Percentiles rank a stretch among this genome's conserved stretches.
phyloP scores from a whole-genome alignment of 2,888 invertebrate genomes.

The Dryobota labecula region DNA sequence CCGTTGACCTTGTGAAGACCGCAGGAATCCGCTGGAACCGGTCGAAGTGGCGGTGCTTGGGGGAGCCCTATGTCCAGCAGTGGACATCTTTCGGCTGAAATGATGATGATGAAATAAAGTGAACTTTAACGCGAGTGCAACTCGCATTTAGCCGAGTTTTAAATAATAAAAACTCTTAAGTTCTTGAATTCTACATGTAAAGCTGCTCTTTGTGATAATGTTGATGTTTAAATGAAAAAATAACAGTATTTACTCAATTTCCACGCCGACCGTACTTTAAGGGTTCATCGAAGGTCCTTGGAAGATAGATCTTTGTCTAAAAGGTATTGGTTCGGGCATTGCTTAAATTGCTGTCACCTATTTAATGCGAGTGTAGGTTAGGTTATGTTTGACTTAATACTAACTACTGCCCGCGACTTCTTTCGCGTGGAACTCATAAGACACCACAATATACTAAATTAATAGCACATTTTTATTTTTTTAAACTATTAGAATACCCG shows the following conservation, averaged over 20 bases:
- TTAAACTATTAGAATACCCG: too few relatives aligned
- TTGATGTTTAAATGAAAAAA: neutral
- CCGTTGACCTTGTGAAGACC: too few relatives aligned
- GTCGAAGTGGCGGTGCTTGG: too few relatives aligned
- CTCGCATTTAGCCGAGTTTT: neutral
- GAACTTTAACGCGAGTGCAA: neutral
- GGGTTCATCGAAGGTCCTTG: neutral
- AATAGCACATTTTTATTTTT: too few relatives aligned
- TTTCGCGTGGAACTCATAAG: too few relatives aligned
- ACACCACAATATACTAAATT: too few relatives aligned
- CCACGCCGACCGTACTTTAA: neutral
- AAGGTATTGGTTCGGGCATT: constrained; percentile 19
- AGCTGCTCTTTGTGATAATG: neutral
- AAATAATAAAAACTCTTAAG: neutral
- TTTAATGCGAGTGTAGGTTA: neutral
- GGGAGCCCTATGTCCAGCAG: too few relatives aligned
- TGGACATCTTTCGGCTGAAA: too few relatives aligned
- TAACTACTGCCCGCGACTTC: too few relatives aligned
- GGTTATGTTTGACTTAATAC: neutral
- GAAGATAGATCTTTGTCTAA: constrained; percentile 22
- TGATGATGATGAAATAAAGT: too few relatives aligned
- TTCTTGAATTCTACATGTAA: neutral
- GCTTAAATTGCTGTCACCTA: constrained; percentile 15
- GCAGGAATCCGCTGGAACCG: too few relatives aligned
- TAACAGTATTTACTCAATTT: neutral